These are phyloP conservation scores for Bucco capensis DNA, from an alignment of 2,113 vertebrate genomes.

Conservation along the genomic window DNA sequence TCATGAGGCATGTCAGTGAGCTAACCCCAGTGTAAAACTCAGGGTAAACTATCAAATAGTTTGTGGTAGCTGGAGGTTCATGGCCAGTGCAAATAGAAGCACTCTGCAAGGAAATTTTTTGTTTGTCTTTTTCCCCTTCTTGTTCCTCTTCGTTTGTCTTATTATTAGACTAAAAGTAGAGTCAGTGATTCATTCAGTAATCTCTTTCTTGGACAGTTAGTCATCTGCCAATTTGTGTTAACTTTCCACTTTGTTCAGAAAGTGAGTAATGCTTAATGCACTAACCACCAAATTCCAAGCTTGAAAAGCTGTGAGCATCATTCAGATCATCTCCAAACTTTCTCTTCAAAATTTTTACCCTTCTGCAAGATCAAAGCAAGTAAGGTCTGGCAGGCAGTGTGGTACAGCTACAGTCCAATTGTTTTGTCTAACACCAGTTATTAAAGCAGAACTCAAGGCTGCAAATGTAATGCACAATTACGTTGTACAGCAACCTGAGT, in stretches of 20 bases:
- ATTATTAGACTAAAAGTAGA: conserved; percentile 53
- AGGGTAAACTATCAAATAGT: background rate
- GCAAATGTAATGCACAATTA: background rate
- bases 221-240: conserved; percentile 70
- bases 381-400: background rate
- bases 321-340: background rate
- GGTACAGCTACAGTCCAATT: background rate
- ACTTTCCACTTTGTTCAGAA: conserved; percentile 65
- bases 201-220: conserved; percentile 67
- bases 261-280: conserved; percentile 58
- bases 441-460: conserved; percentile 6
- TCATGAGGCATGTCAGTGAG: background rate
- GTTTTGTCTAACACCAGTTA: conserved; percentile 35
- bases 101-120: background rate
- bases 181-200: conserved; percentile 71
- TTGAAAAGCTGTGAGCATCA: conserved; percentile 40
- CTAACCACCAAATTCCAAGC: conserved; percentile 64
- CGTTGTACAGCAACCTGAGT: background rate
- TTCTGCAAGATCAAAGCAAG: conserved; percentile 9
- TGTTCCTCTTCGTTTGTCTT: conserved; percentile 52
- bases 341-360: background rate
- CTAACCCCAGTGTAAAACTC: background rate
- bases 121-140: conserved; percentile 17
- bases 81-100: background rate
- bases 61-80: conserved; percentile 1